Base-by-base conservation (phyloP, 2,113 vertebrate species). In the Antennarius striatus region DNA sequence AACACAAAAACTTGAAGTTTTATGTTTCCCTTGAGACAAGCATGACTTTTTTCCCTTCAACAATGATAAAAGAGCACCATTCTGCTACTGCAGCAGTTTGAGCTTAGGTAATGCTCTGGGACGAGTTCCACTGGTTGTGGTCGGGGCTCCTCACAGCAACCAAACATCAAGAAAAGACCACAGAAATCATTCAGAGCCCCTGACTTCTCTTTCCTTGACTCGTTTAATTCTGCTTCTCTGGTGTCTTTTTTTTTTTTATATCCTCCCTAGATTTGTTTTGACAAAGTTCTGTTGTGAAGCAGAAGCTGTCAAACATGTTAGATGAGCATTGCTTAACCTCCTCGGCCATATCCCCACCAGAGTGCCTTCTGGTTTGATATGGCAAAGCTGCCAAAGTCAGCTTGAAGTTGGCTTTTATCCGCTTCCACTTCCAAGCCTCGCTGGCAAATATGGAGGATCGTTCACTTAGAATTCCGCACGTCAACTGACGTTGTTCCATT, bases 101-200 rank as follows among this genome's bases (percentile, higher is more conserved):
- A 79, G 56, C 29, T 81, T 75, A 76, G 73, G 73, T 80, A 79
- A 82, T 84, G 70, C 63, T 82, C 63, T 75, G 76, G 81, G 81
- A 84, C 67, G 55, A 16, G 52, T 80, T 64, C 80, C 77, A 74
- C 77, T 82, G 71, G 72, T 52, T 85, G 79, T 63, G 75, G 83
- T 83, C 47, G 52, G 67, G 59, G 59, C 71, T 79, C 75, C 64
- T 85, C 78, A 60, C 63, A 75, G 68, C 66, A 81, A 63, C 63
- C 62, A 68, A 77, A 80, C 54, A 64, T 85, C 75, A 81, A 71
- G 70, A 60, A 12, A 56, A 71, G 77, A 79, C 83, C 81, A 80
- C 80, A 86, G 70, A 80, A 79, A 87, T 75, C n/a, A 85, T 63
- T 77, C 73, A 82, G 68, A 70, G 50, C 68, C 22, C 29, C 61